These are phyloP conservation scores for Lasioglossum malachurum DNA, from an alignment of 2,888 invertebrate species.

Conservation along the genomic window DNA sequence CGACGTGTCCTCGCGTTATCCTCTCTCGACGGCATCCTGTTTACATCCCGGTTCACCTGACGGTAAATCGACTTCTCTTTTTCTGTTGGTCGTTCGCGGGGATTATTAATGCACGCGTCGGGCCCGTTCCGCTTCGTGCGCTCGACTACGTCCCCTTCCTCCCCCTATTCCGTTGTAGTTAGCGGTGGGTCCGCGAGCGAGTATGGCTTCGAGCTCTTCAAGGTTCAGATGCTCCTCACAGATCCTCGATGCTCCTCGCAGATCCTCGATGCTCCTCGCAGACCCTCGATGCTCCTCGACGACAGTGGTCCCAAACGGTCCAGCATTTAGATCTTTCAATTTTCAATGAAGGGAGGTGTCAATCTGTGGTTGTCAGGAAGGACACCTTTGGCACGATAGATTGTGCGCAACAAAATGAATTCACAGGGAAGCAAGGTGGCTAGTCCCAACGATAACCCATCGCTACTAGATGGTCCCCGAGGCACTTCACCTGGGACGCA, in stretches of 20 bases:
- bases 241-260: neutral
- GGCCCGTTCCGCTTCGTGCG: slow-evolving; percentile 53
- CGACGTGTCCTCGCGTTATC: slow-evolving; percentile 65
- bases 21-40: slow-evolving; percentile 70
- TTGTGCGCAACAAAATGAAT: neutral
- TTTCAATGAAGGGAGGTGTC: neutral
- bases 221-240: neutral
- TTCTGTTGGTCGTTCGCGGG: slow-evolving; percentile 33
- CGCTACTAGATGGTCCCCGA: neutral
- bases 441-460: neutral
- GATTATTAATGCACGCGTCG: slow-evolving; percentile 61
- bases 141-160: slow-evolving; percentile 12
- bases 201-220: neutral
- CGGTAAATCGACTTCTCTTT: slow-evolving; percentile 70
- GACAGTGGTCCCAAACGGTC: neutral
- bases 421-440: neutral
- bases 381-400: too few relatives aligned
- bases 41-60: slow-evolving; percentile 72
- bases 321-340: neutral
- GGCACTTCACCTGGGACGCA: neutral
- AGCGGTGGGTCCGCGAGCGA: neutral
- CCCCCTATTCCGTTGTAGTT: neutral
- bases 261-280: neutral
- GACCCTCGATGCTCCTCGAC: neutral
- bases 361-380: too few relatives aligned